Conservation (phyloP, 2,113 vertebrate genomes). For the Passer domesticus region DNA sequence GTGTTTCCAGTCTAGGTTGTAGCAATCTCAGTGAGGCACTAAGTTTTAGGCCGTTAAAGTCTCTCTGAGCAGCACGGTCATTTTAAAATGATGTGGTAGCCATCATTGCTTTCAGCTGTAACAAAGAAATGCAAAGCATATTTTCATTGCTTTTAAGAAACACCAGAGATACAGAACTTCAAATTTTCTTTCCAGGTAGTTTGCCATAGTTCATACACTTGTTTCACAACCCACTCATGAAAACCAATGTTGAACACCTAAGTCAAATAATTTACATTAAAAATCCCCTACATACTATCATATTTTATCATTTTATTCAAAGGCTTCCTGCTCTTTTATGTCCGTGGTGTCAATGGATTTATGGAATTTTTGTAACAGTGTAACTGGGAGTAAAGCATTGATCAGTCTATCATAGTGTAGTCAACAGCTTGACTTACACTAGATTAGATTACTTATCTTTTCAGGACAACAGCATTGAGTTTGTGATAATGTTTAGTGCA, state of each 20-base stretch:
- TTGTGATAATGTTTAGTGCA: neutral
- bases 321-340: neutral
- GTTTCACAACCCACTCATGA: neutral
- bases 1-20: slow-evolving; percentile 29
- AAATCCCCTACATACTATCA: neutral
- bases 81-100: slow-evolving; percentile 89
- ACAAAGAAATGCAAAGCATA: slow-evolving; percentile 49
- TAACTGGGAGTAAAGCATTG: neutral
- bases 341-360: neutral
- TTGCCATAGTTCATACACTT: neutral
- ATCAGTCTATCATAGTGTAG: neutral
- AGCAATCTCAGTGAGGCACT: slow-evolving; percentile 55
- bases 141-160: slow-evolving; percentile 14
- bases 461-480: neutral
- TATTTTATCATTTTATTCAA: neutral
- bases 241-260: neutral
- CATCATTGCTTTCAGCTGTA: slow-evolving; percentile 86
- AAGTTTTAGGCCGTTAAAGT: slow-evolving; percentile 10
- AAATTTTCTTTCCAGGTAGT: neutral
- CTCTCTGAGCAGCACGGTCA: slow-evolving; percentile 70
- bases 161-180: neutral
- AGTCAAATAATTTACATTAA: neutral
- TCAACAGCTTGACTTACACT: neutral
- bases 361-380: neutral
- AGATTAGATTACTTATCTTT: slow-evolving; percentile 10